These are phyloP conservation scores for Dilophus febrilis DNA, from an alignment of 2,888 invertebrate genomes.

Conservation along the genomic window DNA sequence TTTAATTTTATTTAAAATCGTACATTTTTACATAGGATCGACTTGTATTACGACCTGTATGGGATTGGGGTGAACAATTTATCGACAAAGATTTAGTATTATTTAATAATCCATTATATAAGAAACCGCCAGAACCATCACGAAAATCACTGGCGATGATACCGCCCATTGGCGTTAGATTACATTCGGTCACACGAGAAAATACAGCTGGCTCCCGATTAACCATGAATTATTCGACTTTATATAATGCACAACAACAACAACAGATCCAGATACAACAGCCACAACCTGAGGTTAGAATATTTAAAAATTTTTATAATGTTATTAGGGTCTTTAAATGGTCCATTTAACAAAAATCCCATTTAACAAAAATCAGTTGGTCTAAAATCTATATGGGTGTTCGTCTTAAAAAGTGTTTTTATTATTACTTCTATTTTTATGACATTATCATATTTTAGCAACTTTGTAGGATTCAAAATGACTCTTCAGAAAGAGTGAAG, in stretches of 20 bases:
- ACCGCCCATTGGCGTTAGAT: slow-evolving; percentile 18
- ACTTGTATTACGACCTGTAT: slow-evolving; percentile 55
- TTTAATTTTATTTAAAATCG: neutral
- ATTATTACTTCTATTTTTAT: no score
- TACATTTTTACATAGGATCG: slow-evolving; percentile 13
- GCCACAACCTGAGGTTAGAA: no score
- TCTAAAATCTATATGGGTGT: no score
- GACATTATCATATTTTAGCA: no score
- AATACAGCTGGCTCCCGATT: no score
- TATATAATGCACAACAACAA: neutral
- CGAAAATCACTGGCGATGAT: slow-evolving; percentile 23
- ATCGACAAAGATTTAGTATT: slow-evolving; percentile 60
- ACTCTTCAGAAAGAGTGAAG: no score
- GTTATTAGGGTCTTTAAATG: no score
- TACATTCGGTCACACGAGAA: slow-evolving; percentile 19
- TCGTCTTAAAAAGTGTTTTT: no score
- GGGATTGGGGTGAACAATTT: slow-evolving; percentile 87
- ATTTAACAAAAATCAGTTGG: no score
- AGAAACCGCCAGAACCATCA: slow-evolving; percentile 18
- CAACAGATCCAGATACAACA: neutral
- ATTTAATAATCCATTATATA: slow-evolving; percentile 72
- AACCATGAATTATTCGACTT: neutral
- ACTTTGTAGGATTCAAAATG: no score
- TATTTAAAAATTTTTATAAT: no score
- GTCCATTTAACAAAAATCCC: no score